Percentiles rank a stretch among this genome's conserved stretches.
These are phyloP conservation scores for Clamator glandarius DNA, from an alignment of 2,797 vertebrate species.

Conservation along the genomic window DNA sequence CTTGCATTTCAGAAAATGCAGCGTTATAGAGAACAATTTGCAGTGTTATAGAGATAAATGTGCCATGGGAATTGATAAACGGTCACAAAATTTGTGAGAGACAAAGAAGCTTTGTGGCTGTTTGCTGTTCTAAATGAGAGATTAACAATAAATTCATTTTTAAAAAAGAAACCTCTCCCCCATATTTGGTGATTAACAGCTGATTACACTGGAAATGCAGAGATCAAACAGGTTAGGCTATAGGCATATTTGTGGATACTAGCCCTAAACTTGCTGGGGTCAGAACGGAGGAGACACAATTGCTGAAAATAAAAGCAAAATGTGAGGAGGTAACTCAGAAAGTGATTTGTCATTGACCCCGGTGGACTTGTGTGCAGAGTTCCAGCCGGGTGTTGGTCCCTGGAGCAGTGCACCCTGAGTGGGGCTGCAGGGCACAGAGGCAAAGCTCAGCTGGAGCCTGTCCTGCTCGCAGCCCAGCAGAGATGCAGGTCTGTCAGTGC, in stretches of 20 bases:
- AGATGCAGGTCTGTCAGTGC: background rate
- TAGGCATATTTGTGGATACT: background rate
- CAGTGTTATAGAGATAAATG: background rate
- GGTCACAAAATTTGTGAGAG: background rate
- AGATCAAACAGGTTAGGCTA: background rate
- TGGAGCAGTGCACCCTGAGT: background rate
- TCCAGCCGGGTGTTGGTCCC: background rate
- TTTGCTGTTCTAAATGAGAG: background rate
- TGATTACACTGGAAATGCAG: background rate
- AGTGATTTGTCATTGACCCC: background rate
- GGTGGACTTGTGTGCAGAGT: background rate
- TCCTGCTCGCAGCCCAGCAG: background rate
- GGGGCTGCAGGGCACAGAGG: background rate
- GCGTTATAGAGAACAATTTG: background rate
- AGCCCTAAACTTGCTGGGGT: background rate
- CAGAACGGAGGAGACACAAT: background rate
- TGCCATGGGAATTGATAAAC: background rate
- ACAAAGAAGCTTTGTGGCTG: background rate
- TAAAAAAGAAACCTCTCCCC: background rate
- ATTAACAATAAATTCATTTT: background rate
- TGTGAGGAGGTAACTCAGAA: background rate
- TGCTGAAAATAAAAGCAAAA: background rate
- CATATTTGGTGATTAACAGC: background rate
- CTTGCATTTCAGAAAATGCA: background rate
- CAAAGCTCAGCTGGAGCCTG: background rate